Evolutionary conservation across 2,797 vertebrate genomes (phyloP).

Genomic region (Leptatherina wallacei): DNA sequence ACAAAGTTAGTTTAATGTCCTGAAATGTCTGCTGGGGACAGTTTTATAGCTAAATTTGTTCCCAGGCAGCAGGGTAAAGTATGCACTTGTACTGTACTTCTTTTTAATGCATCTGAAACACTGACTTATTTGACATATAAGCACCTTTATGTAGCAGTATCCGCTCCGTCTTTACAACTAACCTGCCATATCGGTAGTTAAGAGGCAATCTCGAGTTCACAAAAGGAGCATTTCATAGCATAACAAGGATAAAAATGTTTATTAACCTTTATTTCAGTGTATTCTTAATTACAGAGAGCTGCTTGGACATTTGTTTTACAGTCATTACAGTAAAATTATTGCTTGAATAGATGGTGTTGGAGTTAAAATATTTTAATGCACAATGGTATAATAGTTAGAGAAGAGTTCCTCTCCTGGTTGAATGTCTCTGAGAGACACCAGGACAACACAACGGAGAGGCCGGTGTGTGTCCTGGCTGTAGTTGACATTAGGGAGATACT

Average conservation of each 20-base stretch:
- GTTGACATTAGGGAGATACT: constrained; percentile 91
- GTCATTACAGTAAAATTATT: neutral
- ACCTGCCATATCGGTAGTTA: too few species aligned
- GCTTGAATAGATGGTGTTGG: neutral
- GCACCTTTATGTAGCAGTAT: neutral
- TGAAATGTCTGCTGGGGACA: neutral
- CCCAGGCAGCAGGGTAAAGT: neutral
- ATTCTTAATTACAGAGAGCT: too few species aligned
- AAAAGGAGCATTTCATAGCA: too few species aligned
- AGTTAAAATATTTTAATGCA: constrained; percentile 74
- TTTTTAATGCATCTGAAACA: neutral
- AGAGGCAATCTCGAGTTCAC: too few species aligned
- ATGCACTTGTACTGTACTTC: neutral
- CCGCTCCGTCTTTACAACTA: neutral
- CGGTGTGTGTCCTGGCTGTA: constrained; percentile 84
- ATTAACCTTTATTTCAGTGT: too few species aligned
- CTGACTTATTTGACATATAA: neutral
- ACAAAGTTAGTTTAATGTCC: neutral
- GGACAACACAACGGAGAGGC: constrained; percentile 88
- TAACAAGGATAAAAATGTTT: too few species aligned
- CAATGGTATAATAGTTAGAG: constrained; percentile 95
- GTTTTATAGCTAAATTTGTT: neutral
- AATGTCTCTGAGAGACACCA: constrained; percentile 90
- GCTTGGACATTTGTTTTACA: neutral
- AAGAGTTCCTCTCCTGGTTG: constrained; percentile 90